Evolutionary conservation across 2,888 invertebrate species (phyloP), one percentile per base, ranked within the genome.

Genomic region (Sinopyrophorus schimmeli): DNA sequence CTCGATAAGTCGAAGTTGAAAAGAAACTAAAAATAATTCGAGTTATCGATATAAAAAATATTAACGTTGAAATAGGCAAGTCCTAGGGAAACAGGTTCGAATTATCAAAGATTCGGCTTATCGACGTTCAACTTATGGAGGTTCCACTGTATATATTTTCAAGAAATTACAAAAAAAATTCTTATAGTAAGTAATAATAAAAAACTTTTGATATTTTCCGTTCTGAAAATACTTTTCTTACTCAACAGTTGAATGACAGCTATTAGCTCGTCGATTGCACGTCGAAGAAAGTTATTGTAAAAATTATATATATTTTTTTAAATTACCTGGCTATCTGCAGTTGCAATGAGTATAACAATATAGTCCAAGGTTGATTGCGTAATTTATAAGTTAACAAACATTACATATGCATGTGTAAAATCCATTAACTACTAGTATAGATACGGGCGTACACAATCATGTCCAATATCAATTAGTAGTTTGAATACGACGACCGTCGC

Each of bases 321-420:
- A 15, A 31, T 23, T 21, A 35, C 27, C 11, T 39, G 11, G 18
- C 30, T 34, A 31, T 44, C 5, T 34, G 32, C 31, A 46, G 37
- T 52, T 43, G 47, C 43, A 53, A 20, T 44, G 39, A 27, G 58
- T 53, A 52, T 60, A 57, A 59, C 59, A 56, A 62, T 58, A 58
- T 61, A 58, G 61, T 44, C 60, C 61, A 63, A 63, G 63, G 63
- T 55, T 55, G 48, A 46, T 63, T 60, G 60, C 59, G 58, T 61
- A 63, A 63, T 59, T 32, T 17, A 20, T 20, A 15, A 34, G 28
- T 27, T 34, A 35, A 42, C 35, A 17, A n/a, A 38, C 46, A 37
- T 3, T 46, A 26, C 34, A 37, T 40, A 37, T 47, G 31, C 20
- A 42, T 52, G 47, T 52, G 48, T 49, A 35, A 47, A 43, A 35